These are phyloP conservation scores for Mechanitis messenoides DNA, from an alignment of 2,888 invertebrate species.

Conservation along the genomic window DNA sequence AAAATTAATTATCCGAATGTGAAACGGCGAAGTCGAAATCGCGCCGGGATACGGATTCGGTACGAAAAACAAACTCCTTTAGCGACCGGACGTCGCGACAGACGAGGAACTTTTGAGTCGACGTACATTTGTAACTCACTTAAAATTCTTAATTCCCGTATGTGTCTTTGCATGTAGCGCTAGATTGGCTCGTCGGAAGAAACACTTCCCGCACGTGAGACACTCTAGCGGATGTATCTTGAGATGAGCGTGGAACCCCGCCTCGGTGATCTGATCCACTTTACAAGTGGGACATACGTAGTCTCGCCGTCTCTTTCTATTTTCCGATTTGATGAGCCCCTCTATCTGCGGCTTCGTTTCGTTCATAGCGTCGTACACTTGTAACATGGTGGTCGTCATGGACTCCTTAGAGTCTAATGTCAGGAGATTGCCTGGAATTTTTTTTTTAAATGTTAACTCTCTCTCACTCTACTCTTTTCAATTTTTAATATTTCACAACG, in stretches of 20 bases:
- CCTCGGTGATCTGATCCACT: constrained; percentile 81
- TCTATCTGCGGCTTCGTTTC: constrained; percentile 67
- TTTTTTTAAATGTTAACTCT: neutral
- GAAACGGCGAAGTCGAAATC: neutral
- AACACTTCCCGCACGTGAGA: constrained; percentile 87
- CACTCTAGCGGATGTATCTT: constrained; percentile 89
- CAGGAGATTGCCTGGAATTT: constrained; percentile 46
- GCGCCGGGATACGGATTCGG: too few relatives aligned
- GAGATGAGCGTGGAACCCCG: constrained; percentile 83
- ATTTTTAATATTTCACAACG: too few relatives aligned
- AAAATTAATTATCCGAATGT: too few relatives aligned
- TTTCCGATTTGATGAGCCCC: constrained; percentile 66
- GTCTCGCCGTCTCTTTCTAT: constrained; percentile 50
- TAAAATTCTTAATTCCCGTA: constrained; percentile 84
- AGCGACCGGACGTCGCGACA: neutral
- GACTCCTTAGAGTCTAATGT: constrained; percentile 53
- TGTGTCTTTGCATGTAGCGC: constrained; percentile 88
- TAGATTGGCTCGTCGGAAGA: constrained; percentile 83
- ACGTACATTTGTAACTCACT: constrained; percentile 50
- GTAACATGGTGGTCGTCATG: constrained; percentile 47
- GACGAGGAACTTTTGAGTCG: constrained; percentile 9
- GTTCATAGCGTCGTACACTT: constrained; percentile 51
- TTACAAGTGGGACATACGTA: constrained; percentile 65
- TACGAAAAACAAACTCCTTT: neutral
- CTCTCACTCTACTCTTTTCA: neutral